phyloP scores from a whole-genome alignment of 2,113 vertebrate genomes.

The Marmota monax region DNA sequence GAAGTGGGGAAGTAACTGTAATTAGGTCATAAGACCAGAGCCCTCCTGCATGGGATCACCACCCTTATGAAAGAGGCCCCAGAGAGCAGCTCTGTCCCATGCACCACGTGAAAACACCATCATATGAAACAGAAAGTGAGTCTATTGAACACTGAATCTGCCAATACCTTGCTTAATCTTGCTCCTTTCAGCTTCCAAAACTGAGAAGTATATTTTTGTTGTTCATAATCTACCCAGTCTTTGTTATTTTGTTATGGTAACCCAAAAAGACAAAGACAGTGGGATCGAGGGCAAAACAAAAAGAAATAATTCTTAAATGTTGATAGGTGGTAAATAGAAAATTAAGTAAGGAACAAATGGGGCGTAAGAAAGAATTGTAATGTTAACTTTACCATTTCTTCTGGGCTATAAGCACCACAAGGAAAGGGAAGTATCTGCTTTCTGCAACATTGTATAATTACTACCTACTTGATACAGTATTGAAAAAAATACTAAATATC shows the following conservation, averaged over 20 bases:
- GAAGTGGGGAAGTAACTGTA: not conserved
- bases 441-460: not conserved
- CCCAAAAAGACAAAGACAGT: not conserved
- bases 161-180: not conserved
- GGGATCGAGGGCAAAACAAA: not conserved
- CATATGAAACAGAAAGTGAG: not conserved
- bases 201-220: not conserved
- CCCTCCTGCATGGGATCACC: too few species aligned
- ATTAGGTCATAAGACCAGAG: not conserved
- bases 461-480: not conserved
- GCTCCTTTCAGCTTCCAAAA: not conserved
- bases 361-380: not conserved
- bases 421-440: not conserved
- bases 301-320: slow-evolving; percentile 5
- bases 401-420: not conserved
- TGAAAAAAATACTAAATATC: not conserved
- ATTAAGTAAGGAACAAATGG: not conserved
- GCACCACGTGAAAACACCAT: not conserved
- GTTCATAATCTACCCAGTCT: not conserved
- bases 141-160: not conserved
- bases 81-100: not conserved
- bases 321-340: not conserved
- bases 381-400: not conserved
- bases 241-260: not conserved
- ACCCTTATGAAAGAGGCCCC: not conserved